Conservation (phyloP, 1,140 invertebrate genomes). For the Copidosoma floridanum region DNA sequence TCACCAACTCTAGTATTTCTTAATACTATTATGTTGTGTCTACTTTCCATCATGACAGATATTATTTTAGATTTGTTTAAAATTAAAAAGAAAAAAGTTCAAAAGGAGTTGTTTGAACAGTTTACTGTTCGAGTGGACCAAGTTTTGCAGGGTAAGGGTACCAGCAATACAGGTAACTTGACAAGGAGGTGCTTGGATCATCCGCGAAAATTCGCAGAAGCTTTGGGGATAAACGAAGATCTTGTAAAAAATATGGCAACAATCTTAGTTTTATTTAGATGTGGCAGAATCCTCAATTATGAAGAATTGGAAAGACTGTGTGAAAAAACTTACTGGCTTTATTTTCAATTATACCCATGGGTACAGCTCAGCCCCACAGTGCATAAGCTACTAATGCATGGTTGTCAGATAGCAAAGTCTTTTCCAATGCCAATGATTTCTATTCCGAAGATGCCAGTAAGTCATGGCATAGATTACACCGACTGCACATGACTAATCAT, state of each 20-base stretch:
- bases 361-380: conserved; percentile 55
- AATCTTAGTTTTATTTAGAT: conserved; percentile 18
- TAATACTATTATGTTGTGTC: too few relatives aligned
- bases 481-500: neutral
- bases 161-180: too few relatives aligned
- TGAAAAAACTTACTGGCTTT: conserved; percentile 19
- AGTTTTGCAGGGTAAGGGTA: too few relatives aligned
- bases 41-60: too few relatives aligned
- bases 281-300: neutral
- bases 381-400: conserved; percentile 75
- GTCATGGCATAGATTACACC: conserved; percentile 6
- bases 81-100: too few relatives aligned
- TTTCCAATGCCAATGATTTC: conserved; percentile 60
- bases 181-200: neutral
- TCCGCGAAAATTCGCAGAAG: conserved; percentile 9
- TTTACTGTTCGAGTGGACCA: too few relatives aligned
- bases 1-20: too few relatives aligned
- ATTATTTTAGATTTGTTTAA: too few relatives aligned
- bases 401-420: too few relatives aligned
- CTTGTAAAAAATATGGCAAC: too few relatives aligned
- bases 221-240: too few relatives aligned
- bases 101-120: too few relatives aligned
- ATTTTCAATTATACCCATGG: conserved; percentile 27
- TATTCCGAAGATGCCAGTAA: conserved; percentile 37
- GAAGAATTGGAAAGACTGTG: conserved; percentile 1